Percentiles rank a stretch among this genome's conserved stretches.
phyloP scores from a whole-genome alignment of 2,797 vertebrate species.

The Darevskia mixta region DNA sequence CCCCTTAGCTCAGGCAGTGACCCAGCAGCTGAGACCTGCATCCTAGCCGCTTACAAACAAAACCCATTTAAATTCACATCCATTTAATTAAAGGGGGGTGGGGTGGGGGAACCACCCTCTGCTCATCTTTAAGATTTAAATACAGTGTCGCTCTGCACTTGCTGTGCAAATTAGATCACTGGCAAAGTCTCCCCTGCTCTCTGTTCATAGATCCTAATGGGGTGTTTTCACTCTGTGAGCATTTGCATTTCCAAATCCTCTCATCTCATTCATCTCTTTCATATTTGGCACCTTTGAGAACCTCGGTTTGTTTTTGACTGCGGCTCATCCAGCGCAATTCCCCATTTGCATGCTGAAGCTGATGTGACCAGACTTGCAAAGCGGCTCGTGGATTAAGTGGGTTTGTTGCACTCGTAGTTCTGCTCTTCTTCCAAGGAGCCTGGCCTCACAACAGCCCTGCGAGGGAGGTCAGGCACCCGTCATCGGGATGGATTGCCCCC shows the following conservation, averaged over 20 bases:
- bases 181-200: background rate
- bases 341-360: background rate
- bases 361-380: background rate
- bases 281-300: background rate
- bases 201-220: constrained; percentile 6
- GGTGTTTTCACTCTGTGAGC: background rate
- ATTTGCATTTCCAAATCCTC: constrained; percentile 2
- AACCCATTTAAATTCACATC: background rate
- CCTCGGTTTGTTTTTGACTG: background rate
- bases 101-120: background rate
- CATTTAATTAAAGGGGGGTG: background rate
- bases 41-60: background rate
- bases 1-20: background rate
- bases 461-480: too few relatives aligned
- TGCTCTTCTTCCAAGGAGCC: background rate
- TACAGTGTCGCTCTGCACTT: background rate
- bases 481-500: background rate
- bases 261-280: background rate
- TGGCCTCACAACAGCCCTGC: background rate
- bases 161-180: constrained; percentile 12
- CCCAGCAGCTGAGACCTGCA: background rate
- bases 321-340: background rate
- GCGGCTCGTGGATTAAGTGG: background rate
- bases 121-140: background rate
- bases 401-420: too few relatives aligned